Evolutionary conservation across 2,113 vertebrate genomes (phyloP).

Genomic region (Notarius quadriscutis): DNA sequence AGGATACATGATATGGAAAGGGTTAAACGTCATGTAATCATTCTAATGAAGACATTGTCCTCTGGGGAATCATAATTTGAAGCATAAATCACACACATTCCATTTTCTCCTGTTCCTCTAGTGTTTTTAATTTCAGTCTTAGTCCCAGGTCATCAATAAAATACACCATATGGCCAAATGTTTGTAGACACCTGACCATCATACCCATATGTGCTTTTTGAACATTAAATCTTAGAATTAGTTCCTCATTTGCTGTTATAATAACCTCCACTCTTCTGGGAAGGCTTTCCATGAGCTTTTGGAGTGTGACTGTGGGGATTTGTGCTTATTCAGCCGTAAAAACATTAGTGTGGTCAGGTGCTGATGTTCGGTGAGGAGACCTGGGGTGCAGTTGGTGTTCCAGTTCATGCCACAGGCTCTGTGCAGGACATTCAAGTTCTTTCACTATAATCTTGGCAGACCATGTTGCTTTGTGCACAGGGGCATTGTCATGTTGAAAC

Average conservation of each 20-base stretch:
- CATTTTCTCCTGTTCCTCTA: background rate
- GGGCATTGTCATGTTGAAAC: background rate
- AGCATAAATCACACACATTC: conserved; percentile 7
- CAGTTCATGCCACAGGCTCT: background rate
- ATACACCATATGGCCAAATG: background rate
- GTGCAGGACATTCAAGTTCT: background rate
- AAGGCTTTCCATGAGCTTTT: no score
- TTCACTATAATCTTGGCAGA: background rate
- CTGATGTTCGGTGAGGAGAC: background rate
- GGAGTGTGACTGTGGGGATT: background rate
- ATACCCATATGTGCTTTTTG: background rate
- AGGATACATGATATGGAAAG: background rate
- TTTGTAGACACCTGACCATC: background rate
- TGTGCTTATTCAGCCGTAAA: background rate
- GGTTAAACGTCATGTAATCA: background rate
- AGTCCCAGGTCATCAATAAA: conserved; percentile 1
- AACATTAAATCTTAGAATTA: background rate
- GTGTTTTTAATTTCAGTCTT: background rate
- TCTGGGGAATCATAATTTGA: conserved; percentile 8
- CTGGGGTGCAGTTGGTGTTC: background rate
- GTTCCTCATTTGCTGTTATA: background rate
- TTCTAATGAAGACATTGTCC: background rate
- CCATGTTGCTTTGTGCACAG: background rate
- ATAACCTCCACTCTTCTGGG: no score
- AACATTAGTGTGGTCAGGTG: background rate